These are phyloP conservation scores for Junonia oenone DNA, from an alignment of 2,888 invertebrate genomes.

Conservation along the genomic window DNA sequence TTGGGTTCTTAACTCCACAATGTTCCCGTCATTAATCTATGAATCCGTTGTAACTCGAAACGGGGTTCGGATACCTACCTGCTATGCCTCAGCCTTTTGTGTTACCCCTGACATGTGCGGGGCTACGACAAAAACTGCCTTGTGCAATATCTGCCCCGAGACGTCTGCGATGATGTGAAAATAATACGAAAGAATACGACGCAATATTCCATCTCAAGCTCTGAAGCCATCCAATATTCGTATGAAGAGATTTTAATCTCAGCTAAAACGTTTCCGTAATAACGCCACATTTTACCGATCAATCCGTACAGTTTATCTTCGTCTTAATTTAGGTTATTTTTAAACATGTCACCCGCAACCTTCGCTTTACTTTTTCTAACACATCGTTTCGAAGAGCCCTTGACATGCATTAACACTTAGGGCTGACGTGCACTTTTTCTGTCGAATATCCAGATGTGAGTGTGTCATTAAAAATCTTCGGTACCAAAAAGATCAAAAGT, in stretches of 20 bases:
- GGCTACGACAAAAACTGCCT: constrained; percentile 65
- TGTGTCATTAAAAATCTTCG: constrained; percentile 75
- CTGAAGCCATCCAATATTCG: constrained; percentile 42
- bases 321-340: constrained; percentile 50
- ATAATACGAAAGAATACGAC: constrained; percentile 59
- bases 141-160: constrained; percentile 66
- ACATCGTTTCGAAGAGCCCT: constrained; percentile 68
- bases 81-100: constrained; percentile 62
- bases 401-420: constrained; percentile 78
- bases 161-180: constrained; percentile 61
- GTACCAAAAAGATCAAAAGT: constrained; percentile 78
- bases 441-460: constrained; percentile 69
- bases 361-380: constrained; percentile 62
- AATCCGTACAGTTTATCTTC: constrained; percentile 43
- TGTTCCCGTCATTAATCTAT: constrained; percentile 76
- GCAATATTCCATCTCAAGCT: constrained; percentile 45
- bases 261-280: constrained; percentile 42
- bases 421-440: constrained; percentile 63
- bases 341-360: constrained; percentile 74
- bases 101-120: constrained; percentile 69
- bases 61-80: constrained; percentile 70
- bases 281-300: constrained; percentile 43
- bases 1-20: constrained; percentile 76
- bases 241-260: constrained; percentile 40
- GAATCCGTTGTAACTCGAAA: constrained; percentile 71